Conservation (phyloP, 2,888 invertebrate genomes). For the Macroteleia sp. region DNA sequence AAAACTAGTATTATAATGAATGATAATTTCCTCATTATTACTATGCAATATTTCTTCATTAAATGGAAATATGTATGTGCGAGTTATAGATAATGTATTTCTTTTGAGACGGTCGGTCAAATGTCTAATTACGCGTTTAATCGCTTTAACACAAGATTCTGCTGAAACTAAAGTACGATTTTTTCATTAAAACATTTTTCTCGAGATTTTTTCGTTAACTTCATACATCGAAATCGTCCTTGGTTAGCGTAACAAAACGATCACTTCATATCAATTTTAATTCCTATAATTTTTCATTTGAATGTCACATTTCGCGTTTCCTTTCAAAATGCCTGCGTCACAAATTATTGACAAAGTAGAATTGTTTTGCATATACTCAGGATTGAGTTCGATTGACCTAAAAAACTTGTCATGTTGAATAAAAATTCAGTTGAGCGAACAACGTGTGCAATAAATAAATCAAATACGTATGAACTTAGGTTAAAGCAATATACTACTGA, state of each 20-base stretch:
- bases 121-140: conserved; percentile 45
- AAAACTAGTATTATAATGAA: conserved; percentile 24
- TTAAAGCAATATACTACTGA: too few species aligned
- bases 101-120: conserved; percentile 29
- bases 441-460: too few species aligned
- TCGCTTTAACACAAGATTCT: conserved; percentile 6
- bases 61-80: neutral
- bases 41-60: conserved; percentile 5
- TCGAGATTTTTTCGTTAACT: conserved; percentile 12
- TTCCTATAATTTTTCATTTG: conserved; percentile 27
- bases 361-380: too few species aligned
- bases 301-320: conserved; percentile 11
- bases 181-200: conserved; percentile 7
- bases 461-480: too few species aligned
- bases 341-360: conserved; percentile 2
- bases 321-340: conserved; percentile 4
- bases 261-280: conserved; percentile 31
- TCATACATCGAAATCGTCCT: neutral
- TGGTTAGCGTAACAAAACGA: conserved; percentile 1
- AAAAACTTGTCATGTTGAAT: too few species aligned
- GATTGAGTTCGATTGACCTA: too few species aligned
- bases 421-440: too few species aligned
- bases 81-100: conserved; percentile 27
- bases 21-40: conserved; percentile 11
- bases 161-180: conserved; percentile 24